Percentiles rank a stretch among this genome's conserved stretches.
Conservation (phyloP, 2,888 invertebrate species). For the Choreutis nemorana region DNA sequence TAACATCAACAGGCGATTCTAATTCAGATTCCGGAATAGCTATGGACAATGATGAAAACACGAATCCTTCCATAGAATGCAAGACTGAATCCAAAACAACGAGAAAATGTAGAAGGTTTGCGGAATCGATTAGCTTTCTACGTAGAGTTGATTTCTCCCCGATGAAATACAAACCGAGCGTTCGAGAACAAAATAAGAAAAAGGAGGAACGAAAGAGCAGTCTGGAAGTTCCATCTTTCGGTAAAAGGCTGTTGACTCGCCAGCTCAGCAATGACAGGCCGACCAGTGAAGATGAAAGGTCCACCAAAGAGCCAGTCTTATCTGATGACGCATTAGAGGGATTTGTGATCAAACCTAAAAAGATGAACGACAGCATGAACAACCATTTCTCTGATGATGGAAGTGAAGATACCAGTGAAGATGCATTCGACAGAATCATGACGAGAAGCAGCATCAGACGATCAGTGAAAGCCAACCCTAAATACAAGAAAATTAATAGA, state of each 20-base stretch:
- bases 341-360: slow-evolving; percentile 38
- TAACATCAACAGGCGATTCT: slow-evolving; percentile 33
- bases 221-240: slow-evolving; percentile 32
- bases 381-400: slow-evolving; percentile 60
- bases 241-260: slow-evolving; percentile 26
- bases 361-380: slow-evolving; percentile 55
- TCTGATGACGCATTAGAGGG: slow-evolving; percentile 33
- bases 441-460: slow-evolving; percentile 49
- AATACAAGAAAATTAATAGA: slow-evolving; percentile 57
- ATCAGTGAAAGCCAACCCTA: slow-evolving; percentile 59
- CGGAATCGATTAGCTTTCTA: slow-evolving; percentile 54
- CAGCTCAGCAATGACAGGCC: slow-evolving; percentile 39
- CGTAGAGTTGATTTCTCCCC: slow-evolving; percentile 57
- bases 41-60: slow-evolving; percentile 43
- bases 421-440: slow-evolving; percentile 56
- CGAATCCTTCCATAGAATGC: slow-evolving; percentile 25
- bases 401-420: slow-evolving; percentile 59
- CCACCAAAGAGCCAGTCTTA: slow-evolving; percentile 29
- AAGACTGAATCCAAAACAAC: slow-evolving; percentile 37
- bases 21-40: slow-evolving; percentile 58
- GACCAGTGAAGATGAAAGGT: slow-evolving; percentile 44
- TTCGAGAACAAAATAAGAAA: slow-evolving; percentile 35
- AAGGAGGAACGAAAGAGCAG: slow-evolving; percentile 47
- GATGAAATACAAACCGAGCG: slow-evolving; percentile 52
- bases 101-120: slow-evolving; percentile 49